Conservation (phyloP, 1,140 invertebrate genomes). For the Oryctes rhinoceros region DNA sequence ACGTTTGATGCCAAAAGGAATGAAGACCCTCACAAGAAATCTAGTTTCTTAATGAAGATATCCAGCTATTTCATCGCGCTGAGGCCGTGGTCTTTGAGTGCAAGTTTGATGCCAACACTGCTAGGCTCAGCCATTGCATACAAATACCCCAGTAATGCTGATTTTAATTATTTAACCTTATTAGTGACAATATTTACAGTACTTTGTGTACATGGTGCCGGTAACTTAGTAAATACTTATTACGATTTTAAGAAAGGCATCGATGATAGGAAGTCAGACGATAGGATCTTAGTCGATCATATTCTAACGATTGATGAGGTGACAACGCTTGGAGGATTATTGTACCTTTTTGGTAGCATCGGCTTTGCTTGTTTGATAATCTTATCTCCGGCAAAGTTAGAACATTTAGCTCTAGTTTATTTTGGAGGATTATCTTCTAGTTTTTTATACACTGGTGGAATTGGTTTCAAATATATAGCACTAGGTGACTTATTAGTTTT, state of each 20-base stretch:
- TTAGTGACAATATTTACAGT: slow-evolving; percentile 85
- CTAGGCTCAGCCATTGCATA: slow-evolving; percentile 87
- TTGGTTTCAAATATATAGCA: slow-evolving; percentile 93
- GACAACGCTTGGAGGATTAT: slow-evolving; percentile 83
- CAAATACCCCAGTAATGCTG: slow-evolving; percentile 66
- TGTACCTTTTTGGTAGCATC: slow-evolving; percentile 88
- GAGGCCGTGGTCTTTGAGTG: slow-evolving; percentile 92
- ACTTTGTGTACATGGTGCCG: slow-evolving; percentile 91
- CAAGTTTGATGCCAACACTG: slow-evolving; percentile 88
- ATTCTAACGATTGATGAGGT: slow-evolving; percentile 87
- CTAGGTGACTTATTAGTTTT: slow-evolving; percentile 90
- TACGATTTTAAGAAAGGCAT: slow-evolving; percentile 94
- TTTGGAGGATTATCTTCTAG: slow-evolving; percentile 97
- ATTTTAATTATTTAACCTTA: slow-evolving; percentile 82
- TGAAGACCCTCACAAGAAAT: slow-evolving; percentile 48
- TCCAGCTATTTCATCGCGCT: slow-evolving; percentile 87
- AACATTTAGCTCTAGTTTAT: slow-evolving; percentile 92
- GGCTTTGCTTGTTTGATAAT: slow-evolving; percentile 84
- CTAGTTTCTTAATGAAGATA: slow-evolving; percentile 78
- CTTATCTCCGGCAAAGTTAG: slow-evolving; percentile 89
- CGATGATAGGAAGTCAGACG: slow-evolving; percentile 90
- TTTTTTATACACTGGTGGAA: slow-evolving; percentile 92
- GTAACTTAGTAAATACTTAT: slow-evolving; percentile 97
- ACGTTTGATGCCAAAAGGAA: not conserved
- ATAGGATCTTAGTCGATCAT: slow-evolving; percentile 91